Evolutionary conservation across 2,888 invertebrate genomes (phyloP).

Genomic region (Tridacna gigas): DNA sequence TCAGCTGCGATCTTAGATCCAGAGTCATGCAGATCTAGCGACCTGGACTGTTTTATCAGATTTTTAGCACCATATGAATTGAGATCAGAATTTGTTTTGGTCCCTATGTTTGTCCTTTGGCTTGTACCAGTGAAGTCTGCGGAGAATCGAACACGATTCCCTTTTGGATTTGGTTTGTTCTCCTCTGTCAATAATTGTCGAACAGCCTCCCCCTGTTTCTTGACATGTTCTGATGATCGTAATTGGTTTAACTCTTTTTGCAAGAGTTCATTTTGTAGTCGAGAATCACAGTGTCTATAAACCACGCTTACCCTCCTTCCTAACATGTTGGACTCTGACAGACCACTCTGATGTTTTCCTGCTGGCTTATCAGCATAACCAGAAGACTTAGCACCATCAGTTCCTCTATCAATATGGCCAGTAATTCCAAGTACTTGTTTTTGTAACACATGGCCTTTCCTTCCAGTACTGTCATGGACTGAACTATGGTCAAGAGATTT

Average conservation of each 20-base stretch:
- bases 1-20: slow-evolving; percentile 12
- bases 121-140: slow-evolving; percentile 11
- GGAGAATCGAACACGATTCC: slow-evolving; percentile 22
- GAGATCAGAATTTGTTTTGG: slow-evolving; percentile 29
- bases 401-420: neutral
- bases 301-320: slow-evolving; percentile 21
- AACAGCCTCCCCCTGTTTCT: slow-evolving; percentile 54
- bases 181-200: slow-evolving; percentile 29
- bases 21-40: slow-evolving; percentile 10
- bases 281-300: slow-evolving; percentile 54
- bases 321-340: slow-evolving; percentile 31
- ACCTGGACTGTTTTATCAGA: slow-evolving; percentile 41
- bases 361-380: neutral
- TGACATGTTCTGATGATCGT: slow-evolving; percentile 55
- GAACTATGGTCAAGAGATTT: neutral
- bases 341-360: slow-evolving; percentile 20
- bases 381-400: too few species aligned
- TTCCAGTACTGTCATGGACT: neutral
- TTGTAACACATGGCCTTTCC: neutral
- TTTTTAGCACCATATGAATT: slow-evolving; percentile 29
- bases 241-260: slow-evolving; percentile 53
- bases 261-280: slow-evolving; percentile 48
- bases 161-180: slow-evolving; percentile 3
- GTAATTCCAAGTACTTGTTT: neutral
- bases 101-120: slow-evolving; percentile 5